A percentile compares a stretch with the other conserved stretches of the same genome.
Evolutionary conservation across 1,140 invertebrate genomes (phyloP).

Genomic region (Caenorhabditis tropicalis): DNA sequence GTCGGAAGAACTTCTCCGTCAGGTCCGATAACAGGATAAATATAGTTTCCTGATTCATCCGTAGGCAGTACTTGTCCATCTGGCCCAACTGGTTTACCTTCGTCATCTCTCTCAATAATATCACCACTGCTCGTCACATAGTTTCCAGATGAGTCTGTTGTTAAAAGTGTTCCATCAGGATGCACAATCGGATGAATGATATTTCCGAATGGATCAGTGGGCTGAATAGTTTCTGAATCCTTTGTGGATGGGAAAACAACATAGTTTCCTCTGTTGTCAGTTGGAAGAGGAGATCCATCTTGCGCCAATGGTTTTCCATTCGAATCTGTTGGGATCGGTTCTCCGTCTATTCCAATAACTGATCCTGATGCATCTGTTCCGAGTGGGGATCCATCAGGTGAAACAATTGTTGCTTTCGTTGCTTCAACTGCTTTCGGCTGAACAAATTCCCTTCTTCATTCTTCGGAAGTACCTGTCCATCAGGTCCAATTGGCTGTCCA

Average conservation of each 20-base stretch:
- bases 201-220: slow-evolving; percentile 54
- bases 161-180: slow-evolving; percentile 44
- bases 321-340: slow-evolving; percentile 53
- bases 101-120: not conserved
- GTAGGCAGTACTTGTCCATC: slow-evolving; percentile 59
- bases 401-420: not conserved
- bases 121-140: not conserved
- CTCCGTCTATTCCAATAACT: slow-evolving; percentile 42
- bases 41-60: slow-evolving; percentile 59
- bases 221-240: not conserved
- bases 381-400: slow-evolving; percentile 44
- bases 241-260: not conserved
- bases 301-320: slow-evolving; percentile 24
- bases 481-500: slow-evolving; percentile 47
- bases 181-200: not conserved
- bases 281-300: slow-evolving; percentile 49
- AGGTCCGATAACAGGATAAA: slow-evolving; percentile 59
- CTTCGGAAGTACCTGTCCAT: slow-evolving; percentile 63
- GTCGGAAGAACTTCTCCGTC: slow-evolving; percentile 48
- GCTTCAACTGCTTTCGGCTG: slow-evolving; percentile 5
- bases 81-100: slow-evolving; percentile 53
- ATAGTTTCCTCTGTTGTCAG: not conserved
- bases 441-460: slow-evolving; percentile 59
- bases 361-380: slow-evolving; percentile 47
- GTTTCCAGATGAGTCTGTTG: slow-evolving; percentile 47